Evolutionary conservation across 2,888 invertebrate genomes (phyloP).

Genomic region (Himalopsyche tibetana): DNA sequence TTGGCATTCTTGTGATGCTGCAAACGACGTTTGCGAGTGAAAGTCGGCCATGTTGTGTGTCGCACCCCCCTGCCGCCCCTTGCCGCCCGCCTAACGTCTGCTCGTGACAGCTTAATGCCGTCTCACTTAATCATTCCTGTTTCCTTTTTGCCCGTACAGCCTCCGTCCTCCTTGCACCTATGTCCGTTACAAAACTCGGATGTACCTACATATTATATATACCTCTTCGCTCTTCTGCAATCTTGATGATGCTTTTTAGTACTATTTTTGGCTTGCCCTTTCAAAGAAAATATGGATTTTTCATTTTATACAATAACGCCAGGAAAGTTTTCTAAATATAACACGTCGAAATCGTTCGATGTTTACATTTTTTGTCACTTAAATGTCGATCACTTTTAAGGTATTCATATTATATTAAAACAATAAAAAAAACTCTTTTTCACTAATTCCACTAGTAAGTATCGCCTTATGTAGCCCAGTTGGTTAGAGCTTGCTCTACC

Average conservation of each 20-base stretch:
- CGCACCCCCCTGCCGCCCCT: conserved; percentile 57
- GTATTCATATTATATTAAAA: too few relatives aligned
- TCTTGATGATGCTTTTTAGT: conserved; percentile 52
- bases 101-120: conserved; percentile 65
- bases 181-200: conserved; percentile 49
- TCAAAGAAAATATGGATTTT: conserved; percentile 54
- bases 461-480: too few relatives aligned
- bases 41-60: conserved; percentile 62
- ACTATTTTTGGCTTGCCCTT: conserved; percentile 46
- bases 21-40: conserved; percentile 59
- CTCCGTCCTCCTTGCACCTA: conserved; percentile 62
- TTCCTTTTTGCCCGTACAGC: conserved; percentile 67
- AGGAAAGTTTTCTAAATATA: neutral
- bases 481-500: too few relatives aligned
- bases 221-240: conserved; percentile 56
- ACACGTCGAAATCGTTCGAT: neutral
- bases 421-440: too few relatives aligned
- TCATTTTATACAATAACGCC: conserved; percentile 36
- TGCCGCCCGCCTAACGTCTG: conserved; percentile 58
- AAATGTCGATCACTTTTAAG: too few relatives aligned
- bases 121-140: conserved; percentile 67
- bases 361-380: neutral
- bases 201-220: neutral
- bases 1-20: conserved; percentile 57
- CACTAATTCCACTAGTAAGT: too few relatives aligned